Evolutionary conservation across 1,140 invertebrate species (phyloP).

Genomic region (Pachypsylla venusta): DNA sequence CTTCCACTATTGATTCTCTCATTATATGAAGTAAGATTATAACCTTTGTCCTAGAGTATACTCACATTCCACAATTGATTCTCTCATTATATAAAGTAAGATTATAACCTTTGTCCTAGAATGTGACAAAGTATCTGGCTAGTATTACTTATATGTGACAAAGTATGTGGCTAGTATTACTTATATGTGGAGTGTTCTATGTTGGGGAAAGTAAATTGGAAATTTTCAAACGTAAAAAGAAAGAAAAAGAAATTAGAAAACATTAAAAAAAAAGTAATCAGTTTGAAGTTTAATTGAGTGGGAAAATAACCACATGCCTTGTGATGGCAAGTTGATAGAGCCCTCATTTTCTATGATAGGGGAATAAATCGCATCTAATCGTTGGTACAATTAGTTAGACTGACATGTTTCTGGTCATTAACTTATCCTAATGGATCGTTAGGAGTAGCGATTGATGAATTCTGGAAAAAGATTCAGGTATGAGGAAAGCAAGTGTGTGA

Average conservation of each 20-base stretch:
- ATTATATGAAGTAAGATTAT: no score
- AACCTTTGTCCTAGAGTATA: not conserved
- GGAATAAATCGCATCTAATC: not conserved
- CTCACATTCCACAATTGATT: not conserved
- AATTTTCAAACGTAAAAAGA: not conserved
- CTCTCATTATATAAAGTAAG: not conserved
- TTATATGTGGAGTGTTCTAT: no score
- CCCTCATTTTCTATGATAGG: not conserved
- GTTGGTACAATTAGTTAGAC: not conserved
- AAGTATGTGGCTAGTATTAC: not conserved
- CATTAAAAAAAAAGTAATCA: constrained; percentile 5
- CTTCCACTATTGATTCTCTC: no score
- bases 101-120: not conserved
- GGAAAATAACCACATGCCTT: not conserved
- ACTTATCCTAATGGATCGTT: no score
- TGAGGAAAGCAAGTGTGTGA: no score
- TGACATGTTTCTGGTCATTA: no score
- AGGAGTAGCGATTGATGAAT: no score
- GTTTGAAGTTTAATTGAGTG: constrained; percentile 6
- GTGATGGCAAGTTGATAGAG: not conserved
- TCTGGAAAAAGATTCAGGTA: no score
- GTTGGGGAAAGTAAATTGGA: not conserved
- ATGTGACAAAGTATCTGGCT: not conserved
- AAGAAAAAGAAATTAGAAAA: not conserved
- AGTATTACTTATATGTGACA: not conserved